Evolutionary conservation across 1,140 invertebrate species (phyloP).

Genomic region (Aleiodes sp.): DNA sequence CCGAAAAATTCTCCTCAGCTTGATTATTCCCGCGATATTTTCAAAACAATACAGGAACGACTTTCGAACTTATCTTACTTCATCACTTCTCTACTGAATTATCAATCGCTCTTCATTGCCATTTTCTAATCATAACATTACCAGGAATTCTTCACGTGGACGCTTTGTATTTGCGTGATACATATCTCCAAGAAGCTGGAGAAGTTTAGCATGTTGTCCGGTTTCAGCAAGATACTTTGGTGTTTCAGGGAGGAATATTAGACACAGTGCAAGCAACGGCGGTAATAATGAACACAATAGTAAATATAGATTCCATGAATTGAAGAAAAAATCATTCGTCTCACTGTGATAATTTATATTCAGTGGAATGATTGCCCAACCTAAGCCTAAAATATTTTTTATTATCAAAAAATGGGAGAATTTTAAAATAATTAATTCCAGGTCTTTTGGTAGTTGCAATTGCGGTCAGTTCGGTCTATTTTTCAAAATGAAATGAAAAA

Average conservation of each 20-base stretch:
- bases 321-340: conserved; percentile 45
- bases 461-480: background rate
- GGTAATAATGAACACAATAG: conserved; percentile 52
- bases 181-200: conserved; percentile 59
- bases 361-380: conserved; percentile 59
- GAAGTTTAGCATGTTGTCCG: conserved; percentile 57
- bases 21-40: too few relatives aligned
- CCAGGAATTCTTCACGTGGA: conserved; percentile 54
- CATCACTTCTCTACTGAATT: too few relatives aligned
- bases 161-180: conserved; percentile 59
- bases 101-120: too few relatives aligned
- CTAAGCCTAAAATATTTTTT: conserved; percentile 47
- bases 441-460: background rate
- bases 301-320: conserved; percentile 62
- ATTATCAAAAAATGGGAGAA: background rate
- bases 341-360: conserved; percentile 36
- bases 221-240: conserved; percentile 69
- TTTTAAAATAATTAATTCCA: background rate
- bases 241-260: conserved; percentile 70
- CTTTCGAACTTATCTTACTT: too few relatives aligned
- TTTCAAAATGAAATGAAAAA: too few relatives aligned
- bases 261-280: conserved; percentile 49
- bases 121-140: too few relatives aligned
- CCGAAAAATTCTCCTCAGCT: too few relatives aligned
- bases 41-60: too few relatives aligned